Evolutionary conservation across 2,113 vertebrate species (phyloP), one percentile per base, ranked within the genome.

Genomic region (Benitochromis conjunctus): DNA sequence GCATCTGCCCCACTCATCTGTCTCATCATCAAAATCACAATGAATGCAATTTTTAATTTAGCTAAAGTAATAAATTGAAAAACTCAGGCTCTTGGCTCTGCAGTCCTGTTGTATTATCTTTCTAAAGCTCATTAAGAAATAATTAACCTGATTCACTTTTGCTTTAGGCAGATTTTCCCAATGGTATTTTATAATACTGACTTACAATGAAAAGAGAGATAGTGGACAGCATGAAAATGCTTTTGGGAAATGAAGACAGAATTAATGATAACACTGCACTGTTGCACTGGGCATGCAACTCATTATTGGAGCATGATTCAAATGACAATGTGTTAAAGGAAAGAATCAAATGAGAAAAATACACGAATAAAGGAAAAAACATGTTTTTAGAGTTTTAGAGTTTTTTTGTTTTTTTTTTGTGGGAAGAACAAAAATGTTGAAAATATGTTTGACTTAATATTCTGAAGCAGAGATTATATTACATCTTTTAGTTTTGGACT

Each of bases 91-190:
- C n/a, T n/a, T 19, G 43, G 79, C 78, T 89, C 82, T 60, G n/a
- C 69, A 83, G 78, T 81, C 76, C 51, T 62, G 41, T 84, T 81
- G 56, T 82, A 80, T 87, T 92, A 92, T 91, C 86, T 86, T 56
- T 38, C n/a, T 71, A 86, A 92, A 92, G 89, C 90, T 92, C 87
- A 93, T 95, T 92, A 93, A 92, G 90, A 91, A 91, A 94, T 92
- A 92, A 95, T 94, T 95, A 93, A 89, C 90, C 89, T 93, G 82
- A 91, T 92, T 93, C 88, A 93, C 76, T 92, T 91, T 81, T 87
- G 84, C 90, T 88, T 53, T 13, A 77, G 84, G 89, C 80, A 41
- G 54, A 82, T 60, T 80, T 69, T 85, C 86, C 86, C 86, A 31
- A 4, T 83, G 81, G 86, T 86, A 26, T 88, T 91, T 89, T 76